A percentile compares a stretch with the other conserved stretches of the same genome.
phyloP scores from a whole-genome alignment of 1,140 invertebrate species.

The Procambarus clarkii region DNA sequence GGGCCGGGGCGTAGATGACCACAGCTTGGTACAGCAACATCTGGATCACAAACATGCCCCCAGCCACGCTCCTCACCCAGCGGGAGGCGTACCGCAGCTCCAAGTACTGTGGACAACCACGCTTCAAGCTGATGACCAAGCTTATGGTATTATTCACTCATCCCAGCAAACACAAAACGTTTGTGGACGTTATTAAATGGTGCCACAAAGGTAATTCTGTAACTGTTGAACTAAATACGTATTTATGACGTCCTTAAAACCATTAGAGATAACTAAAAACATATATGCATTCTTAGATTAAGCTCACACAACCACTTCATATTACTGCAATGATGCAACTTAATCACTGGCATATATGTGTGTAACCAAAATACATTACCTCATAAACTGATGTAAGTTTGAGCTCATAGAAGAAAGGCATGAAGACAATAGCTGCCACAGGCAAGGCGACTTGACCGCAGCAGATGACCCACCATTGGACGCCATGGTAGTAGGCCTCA shows the following conservation, averaged over 20 bases:
- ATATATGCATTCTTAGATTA: too few species aligned
- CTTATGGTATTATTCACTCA: too few species aligned
- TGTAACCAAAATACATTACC: slow-evolving; percentile 77
- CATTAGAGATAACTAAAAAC: too few species aligned
- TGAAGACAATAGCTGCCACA: slow-evolving; percentile 85
- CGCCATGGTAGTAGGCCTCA: slow-evolving; percentile 89
- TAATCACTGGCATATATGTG: background rate
- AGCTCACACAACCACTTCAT: too few species aligned
- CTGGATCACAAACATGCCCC: slow-evolving; percentile 85
- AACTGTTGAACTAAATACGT: too few species aligned
- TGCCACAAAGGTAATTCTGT: too few species aligned
- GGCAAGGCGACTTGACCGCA: slow-evolving; percentile 87
- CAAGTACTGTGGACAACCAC: slow-evolving; percentile 81
- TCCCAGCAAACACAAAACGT: too few species aligned
- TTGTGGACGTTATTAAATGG: too few species aligned
- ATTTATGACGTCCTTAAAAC: too few species aligned
- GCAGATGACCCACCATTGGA: slow-evolving; percentile 89
- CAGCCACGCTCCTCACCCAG: slow-evolving; percentile 83
- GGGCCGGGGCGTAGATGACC: slow-evolving; percentile 50
- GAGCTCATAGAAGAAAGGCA: slow-evolving; percentile 92
- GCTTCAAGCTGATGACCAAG: too few species aligned
- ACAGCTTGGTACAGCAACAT: slow-evolving; percentile 84
- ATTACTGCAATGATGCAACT: too few species aligned
- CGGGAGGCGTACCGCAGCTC: slow-evolving; percentile 85
- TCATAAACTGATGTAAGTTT: slow-evolving; percentile 91